Evolutionary conservation across 2,113 vertebrate species (phyloP).

Genomic region (Sitta europaea): DNA sequence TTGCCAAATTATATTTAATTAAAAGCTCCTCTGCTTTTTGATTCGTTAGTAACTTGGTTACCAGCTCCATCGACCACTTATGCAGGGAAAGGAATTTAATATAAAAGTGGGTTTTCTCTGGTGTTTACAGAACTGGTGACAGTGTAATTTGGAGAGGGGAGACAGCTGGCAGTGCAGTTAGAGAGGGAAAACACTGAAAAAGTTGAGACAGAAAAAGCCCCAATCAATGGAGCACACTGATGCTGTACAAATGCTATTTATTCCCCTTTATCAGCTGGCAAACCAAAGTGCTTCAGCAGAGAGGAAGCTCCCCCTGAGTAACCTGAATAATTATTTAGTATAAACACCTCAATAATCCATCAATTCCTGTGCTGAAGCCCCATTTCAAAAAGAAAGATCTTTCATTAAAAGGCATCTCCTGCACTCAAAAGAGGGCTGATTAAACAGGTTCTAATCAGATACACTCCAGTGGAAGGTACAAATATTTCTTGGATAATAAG

Average conservation of each 20-base stretch:
- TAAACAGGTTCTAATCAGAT: neutral
- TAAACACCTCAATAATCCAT: neutral
- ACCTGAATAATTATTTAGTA: neutral
- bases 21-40: conserved; percentile 29
- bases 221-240: neutral
- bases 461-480: rapidly evolving
- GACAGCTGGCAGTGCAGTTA: neutral
- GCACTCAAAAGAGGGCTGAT: neutral
- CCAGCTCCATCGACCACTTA: neutral
- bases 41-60: conserved; percentile 45
- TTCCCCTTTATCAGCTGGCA: neutral
- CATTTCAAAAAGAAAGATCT: neutral
- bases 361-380: neutral
- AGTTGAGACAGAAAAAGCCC: neutral
- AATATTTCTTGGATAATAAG: neutral
- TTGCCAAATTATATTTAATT: conserved; percentile 55
- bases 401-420: neutral
- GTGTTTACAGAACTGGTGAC: neutral
- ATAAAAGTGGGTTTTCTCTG: neutral
- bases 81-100: conserved; percentile 22
- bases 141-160: neutral
- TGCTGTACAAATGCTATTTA: neutral
- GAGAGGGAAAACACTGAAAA: neutral
- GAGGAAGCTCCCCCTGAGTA: neutral
- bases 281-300: neutral